Base-by-base conservation (phyloP, 1,140 invertebrate genomes). In the Lepidurus couesii region DNA sequence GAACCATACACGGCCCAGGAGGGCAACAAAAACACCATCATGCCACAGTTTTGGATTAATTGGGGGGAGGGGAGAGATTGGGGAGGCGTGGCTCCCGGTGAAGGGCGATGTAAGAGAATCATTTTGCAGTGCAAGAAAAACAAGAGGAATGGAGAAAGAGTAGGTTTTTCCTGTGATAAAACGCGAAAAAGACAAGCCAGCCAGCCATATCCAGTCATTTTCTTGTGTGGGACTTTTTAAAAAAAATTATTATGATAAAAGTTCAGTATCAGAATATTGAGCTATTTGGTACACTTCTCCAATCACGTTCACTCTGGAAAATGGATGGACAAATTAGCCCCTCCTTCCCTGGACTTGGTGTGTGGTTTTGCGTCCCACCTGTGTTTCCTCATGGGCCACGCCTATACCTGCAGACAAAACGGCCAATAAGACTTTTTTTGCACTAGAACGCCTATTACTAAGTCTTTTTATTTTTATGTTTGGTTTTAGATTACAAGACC, bases 201-300 rank as follows among this genome's bases (percentile, higher is more conserved):
- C 53, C 53, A 65, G 53, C 53, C 53, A 65, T 65, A 65, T 65
- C 53, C 53, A 65, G 53, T 65, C 53, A 65, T 65, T 65, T 47
- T 65, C 21, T 65, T 65, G 6, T 65, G 8, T 11, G 21, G 53
- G 21, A n/a, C 21, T 65, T 65, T 65, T 65, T 16, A 5, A 5
- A 16, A 16, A 47, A 21, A 7, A 65, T 21, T 65, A n/a, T 65
- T 65, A n/a, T 65, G 16, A 13, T 65, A 7, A 65, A 11, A 11
- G 16, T 47, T 47, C 34, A 34, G 34, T 34, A 34, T 34, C 34
- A 34, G 45, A 65, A 13, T 65, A 16, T 47, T 10, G 10, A 47
- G 10, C 5, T 65, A 65, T 21, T 16, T 65, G 16, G 16, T 65
- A n/a, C 53, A 65, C n/a, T 21, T 21, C 10, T 47, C 10, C 53